These are phyloP conservation scores for Agriopis aurantiaria DNA, from an alignment of 2,888 invertebrate genomes.

Conservation along the genomic window DNA sequence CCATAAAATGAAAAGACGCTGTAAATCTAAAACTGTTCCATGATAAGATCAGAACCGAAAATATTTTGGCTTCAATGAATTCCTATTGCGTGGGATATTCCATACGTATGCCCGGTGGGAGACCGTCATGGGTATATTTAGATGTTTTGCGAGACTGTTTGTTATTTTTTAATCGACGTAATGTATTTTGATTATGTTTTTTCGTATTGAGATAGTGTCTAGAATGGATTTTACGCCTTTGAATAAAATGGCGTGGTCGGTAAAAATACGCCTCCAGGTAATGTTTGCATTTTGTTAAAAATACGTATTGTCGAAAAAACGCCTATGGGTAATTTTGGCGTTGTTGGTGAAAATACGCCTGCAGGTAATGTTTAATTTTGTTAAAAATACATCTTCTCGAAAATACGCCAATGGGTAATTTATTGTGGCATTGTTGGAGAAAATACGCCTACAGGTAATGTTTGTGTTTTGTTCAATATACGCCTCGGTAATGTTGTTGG, in stretches of 20 bases:
- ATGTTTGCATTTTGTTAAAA: too few relatives aligned
- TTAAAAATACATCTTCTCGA: too few relatives aligned
- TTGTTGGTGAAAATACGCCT: too few relatives aligned
- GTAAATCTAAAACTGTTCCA: constrained; percentile 1
- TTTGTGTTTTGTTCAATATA: too few relatives aligned
- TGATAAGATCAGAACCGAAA: constrained; percentile 24
- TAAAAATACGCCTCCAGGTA: neutral
- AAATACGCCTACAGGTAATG: too few relatives aligned
- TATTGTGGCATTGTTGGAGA: too few relatives aligned
- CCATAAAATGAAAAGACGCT: constrained; percentile 1
- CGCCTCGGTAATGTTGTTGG: too few relatives aligned
- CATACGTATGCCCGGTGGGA: constrained; percentile 9
- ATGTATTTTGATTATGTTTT: constrained; percentile 22
- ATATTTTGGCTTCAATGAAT: constrained; percentile 28
- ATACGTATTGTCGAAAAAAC: too few relatives aligned
- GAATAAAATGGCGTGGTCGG: neutral
- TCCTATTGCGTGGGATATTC: constrained; percentile 25
- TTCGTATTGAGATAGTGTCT: neutral
- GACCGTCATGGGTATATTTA: constrained; percentile 33
- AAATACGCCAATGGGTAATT: too few relatives aligned
- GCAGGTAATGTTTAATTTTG: too few relatives aligned
- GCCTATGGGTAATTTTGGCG: too few relatives aligned
- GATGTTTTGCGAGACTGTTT: constrained; percentile 25
- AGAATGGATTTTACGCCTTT: neutral
- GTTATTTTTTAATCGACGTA: constrained; percentile 23